Evolutionary conservation across 2,888 invertebrate genomes (phyloP).

Genomic region (Himalopsyche tibetana): DNA sequence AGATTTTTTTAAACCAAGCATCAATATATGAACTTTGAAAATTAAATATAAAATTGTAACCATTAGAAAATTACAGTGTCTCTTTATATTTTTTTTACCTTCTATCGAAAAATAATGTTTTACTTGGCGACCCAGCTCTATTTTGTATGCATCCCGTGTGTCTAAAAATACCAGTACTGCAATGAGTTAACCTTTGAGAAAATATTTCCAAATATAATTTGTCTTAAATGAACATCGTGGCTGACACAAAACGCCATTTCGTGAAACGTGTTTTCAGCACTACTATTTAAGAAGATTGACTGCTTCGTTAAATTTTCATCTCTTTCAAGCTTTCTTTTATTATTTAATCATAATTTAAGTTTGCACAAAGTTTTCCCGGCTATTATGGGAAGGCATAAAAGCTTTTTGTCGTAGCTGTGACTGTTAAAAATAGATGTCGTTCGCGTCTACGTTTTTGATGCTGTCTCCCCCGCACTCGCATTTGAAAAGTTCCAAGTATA

Average conservation of each 20-base stretch:
- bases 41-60: too few species aligned
- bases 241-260: background rate
- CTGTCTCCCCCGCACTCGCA: background rate
- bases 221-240: too few species aligned
- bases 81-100: too few species aligned
- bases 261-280: conserved; percentile 5
- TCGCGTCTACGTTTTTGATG: conserved; percentile 17
- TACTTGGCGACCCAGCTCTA: too few species aligned
- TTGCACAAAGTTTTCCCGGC: conserved; percentile 50
- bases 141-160: too few species aligned
- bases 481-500: background rate
- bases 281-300: conserved; percentile 53
- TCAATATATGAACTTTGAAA: too few species aligned
- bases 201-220: too few species aligned
- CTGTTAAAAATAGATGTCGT: conserved; percentile 59
- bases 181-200: too few species aligned
- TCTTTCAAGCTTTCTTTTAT: conserved; percentile 55
- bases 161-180: too few species aligned
- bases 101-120: too few species aligned
- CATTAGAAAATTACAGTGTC: too few species aligned
- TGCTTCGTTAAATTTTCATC: conserved; percentile 59
- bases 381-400: conserved; percentile 53
- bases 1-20: too few species aligned
- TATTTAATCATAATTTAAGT: conserved; percentile 64
- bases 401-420: conserved; percentile 57